These are phyloP conservation scores for Corythoichthys haematopterus DNA, from an alignment of 2,113 vertebrate genomes.

Conservation along the genomic window DNA sequence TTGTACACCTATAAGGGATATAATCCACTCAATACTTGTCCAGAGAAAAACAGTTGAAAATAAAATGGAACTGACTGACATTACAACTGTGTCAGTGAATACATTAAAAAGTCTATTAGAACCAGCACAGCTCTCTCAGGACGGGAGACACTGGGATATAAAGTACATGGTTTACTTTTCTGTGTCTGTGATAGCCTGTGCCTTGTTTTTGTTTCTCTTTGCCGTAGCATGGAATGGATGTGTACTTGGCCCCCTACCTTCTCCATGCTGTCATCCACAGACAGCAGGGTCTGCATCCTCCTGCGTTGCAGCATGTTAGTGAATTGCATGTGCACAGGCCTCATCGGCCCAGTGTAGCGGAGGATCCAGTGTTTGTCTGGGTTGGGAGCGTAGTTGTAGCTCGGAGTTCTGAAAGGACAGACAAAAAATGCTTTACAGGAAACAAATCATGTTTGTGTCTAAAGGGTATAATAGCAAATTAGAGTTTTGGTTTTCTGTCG, in stretches of 20 bases:
- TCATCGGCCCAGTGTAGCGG: slow-evolving; percentile 95
- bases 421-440: background rate
- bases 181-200: slow-evolving; percentile 1
- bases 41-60: slow-evolving; percentile 37
- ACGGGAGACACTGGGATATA: slow-evolving; percentile 32
- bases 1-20: slow-evolving; percentile 80
- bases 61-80: slow-evolving; percentile 44
- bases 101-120: slow-evolving; percentile 52
- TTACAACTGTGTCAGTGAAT: slow-evolving; percentile 62
- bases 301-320: slow-evolving; percentile 94
- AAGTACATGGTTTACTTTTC: slow-evolving; percentile 6
- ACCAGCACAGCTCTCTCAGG: slow-evolving; percentile 61
- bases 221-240: slow-evolving; percentile 20
- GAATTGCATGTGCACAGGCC: slow-evolving; percentile 97
- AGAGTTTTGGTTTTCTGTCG: background rate
- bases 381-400: slow-evolving; percentile 95
- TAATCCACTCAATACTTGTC: slow-evolving; percentile 16
- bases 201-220: background rate
- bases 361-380: slow-evolving; percentile 98
- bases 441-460: background rate
- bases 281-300: slow-evolving; percentile 91
- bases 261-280: slow-evolving; percentile 93
- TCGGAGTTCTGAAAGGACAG: slow-evolving; percentile 80
- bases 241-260: slow-evolving; percentile 67
- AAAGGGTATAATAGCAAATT: background rate